Conservation (phyloP, 1,140 invertebrate species). For the Protaetia brevitarsis region DNA sequence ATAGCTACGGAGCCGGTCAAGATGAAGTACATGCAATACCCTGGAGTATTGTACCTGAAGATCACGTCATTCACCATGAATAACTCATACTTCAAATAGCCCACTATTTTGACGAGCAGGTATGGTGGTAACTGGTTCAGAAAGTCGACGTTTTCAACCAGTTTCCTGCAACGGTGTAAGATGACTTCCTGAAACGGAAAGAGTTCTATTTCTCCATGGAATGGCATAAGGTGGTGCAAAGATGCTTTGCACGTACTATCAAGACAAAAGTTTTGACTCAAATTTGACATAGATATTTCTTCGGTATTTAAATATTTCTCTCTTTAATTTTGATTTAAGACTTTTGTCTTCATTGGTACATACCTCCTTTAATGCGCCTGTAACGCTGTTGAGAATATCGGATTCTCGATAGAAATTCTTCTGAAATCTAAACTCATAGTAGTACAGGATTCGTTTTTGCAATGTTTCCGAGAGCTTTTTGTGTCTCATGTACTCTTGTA, state of each 20-base stretch:
- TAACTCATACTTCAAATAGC: slow-evolving; percentile 35
- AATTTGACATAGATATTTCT: no score
- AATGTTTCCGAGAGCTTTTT: slow-evolving; percentile 32
- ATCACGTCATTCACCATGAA: slow-evolving; percentile 47
- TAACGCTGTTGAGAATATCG: slow-evolving; percentile 27
- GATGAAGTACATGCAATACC: slow-evolving; percentile 60
- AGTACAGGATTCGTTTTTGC: slow-evolving; percentile 31
- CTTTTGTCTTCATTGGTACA: background rate
- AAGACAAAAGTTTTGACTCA: no score
- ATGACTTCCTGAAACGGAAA: slow-evolving; percentile 26
- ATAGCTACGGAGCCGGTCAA: slow-evolving; percentile 56
- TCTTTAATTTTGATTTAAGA: background rate
- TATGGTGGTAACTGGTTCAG: slow-evolving; percentile 35
- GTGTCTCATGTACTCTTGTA: slow-evolving; percentile 33
- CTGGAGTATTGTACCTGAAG: slow-evolving; percentile 53
- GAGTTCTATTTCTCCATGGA: background rate
- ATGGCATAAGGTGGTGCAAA: background rate
- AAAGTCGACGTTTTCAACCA: slow-evolving; percentile 35
- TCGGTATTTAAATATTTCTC: no score
- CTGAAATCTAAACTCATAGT: slow-evolving; percentile 37
- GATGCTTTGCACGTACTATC: no score
- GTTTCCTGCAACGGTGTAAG: slow-evolving; percentile 33
- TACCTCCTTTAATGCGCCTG: background rate
- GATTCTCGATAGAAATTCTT: slow-evolving; percentile 35
- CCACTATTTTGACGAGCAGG: slow-evolving; percentile 34